Percentiles rank a stretch among this genome's conserved stretches.
phyloP scores from a whole-genome alignment of 2,113 vertebrate genomes.

The Seriola dumerili region DNA sequence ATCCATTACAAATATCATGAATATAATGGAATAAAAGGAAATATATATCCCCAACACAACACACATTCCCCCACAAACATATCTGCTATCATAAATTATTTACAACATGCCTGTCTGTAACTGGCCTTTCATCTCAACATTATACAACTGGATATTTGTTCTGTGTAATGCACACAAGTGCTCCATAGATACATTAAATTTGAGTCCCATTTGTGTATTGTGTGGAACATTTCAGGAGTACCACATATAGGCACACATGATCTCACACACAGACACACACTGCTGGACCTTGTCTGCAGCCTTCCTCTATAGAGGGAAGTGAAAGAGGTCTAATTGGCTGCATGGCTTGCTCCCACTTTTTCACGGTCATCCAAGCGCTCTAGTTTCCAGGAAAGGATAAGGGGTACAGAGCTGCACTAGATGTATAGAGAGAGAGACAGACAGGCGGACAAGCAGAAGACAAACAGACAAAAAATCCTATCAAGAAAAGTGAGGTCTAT shows the following conservation, averaged over 20 bases:
- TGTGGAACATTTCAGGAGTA: background rate
- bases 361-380: slow-evolving; percentile 59
- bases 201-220: slow-evolving; percentile 6
- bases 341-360: slow-evolving; percentile 39
- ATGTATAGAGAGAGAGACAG: slow-evolving; percentile 10
- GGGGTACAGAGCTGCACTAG: background rate
- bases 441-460: slow-evolving; percentile 6
- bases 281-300: slow-evolving; percentile 9
- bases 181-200: background rate
- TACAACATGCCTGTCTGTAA: background rate
- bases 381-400: slow-evolving; percentile 38
- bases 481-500: slow-evolving; percentile 2
- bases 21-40: background rate
- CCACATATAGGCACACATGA: slow-evolving; percentile 3
- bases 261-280: slow-evolving; percentile 8
- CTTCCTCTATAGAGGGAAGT: slow-evolving; percentile 24
- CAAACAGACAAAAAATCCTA: background rate
- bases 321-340: slow-evolving; percentile 57
- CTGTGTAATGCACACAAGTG: slow-evolving; percentile 18
- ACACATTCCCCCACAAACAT: background rate
- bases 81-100: slow-evolving; percentile 12
- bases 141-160: slow-evolving; percentile 21
- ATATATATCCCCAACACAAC: background rate
- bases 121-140: background rate
- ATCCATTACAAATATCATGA: background rate